Conservation (phyloP, 2,797 vertebrate species). For the Sebastes reedi region DNA sequence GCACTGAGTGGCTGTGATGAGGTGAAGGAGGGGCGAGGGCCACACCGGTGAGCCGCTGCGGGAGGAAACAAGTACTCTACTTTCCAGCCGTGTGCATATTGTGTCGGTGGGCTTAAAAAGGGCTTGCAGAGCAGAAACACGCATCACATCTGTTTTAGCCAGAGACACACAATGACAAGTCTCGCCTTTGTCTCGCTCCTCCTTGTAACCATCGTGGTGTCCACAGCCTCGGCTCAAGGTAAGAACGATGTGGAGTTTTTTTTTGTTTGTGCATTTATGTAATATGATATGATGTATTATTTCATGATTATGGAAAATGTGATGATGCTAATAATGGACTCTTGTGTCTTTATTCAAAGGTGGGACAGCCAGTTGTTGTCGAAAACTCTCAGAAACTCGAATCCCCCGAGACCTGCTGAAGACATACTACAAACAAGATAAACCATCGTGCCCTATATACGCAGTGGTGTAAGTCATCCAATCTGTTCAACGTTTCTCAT, state of each 20-base stretch:
- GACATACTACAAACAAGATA: conserved; percentile 49
- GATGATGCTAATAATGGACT: background rate
- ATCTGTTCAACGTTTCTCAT: background rate
- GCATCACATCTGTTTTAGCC: background rate
- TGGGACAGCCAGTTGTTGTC: conserved; percentile 60
- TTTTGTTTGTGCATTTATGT: background rate
- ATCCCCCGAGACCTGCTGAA: background rate
- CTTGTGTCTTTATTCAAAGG: conserved; percentile 38
- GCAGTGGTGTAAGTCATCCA: conserved; percentile 73
- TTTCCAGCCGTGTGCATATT: conserved; percentile 53
- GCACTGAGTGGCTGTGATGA: no score
- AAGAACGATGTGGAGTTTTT: background rate
- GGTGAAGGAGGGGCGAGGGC: background rate
- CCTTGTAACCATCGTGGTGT: conserved; percentile 21
- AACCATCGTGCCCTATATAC: background rate
- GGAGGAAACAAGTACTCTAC: conserved; percentile 42
- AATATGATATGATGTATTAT: background rate
- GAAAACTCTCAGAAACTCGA: background rate
- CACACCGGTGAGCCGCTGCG: background rate
- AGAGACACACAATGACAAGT: conserved; percentile 41
- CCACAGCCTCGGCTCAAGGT: conserved; percentile 51
- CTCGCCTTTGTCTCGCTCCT: conserved; percentile 28
- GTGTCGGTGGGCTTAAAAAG: conserved; percentile 37
- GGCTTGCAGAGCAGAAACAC: background rate
- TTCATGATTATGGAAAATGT: background rate